phyloP scores from a whole-genome alignment of 2,113 vertebrate species.

The Tamias sibiricus region DNA sequence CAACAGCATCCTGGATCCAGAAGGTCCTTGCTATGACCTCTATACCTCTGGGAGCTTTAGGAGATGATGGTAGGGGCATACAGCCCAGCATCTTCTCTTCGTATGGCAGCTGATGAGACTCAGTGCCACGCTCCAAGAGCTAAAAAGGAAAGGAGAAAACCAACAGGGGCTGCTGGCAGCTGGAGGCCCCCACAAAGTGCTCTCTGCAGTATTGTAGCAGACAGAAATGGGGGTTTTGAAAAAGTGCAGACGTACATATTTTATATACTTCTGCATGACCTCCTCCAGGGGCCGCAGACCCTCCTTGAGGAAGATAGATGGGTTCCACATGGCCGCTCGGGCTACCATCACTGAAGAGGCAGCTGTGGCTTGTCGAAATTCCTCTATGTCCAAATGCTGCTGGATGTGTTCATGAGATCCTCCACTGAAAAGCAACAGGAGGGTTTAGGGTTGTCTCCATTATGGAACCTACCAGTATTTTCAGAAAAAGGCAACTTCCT shows the following conservation, averaged over 20 bases:
- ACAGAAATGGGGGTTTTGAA: conserved; percentile 17
- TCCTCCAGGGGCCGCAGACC: conserved; percentile 91
- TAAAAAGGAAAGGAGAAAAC: neutral
- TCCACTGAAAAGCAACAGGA: conserved; percentile 89
- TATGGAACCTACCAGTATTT: neutral
- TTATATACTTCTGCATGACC: conserved; percentile 95
- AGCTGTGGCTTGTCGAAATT: conserved; percentile 89
- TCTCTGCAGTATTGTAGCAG: neutral
- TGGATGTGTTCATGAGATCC: conserved; percentile 96
- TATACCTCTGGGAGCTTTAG: neutral
- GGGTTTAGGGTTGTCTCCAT: neutral
- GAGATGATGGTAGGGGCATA: neutral
- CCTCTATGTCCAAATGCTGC: conserved; percentile 89
- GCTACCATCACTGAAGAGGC: conserved; percentile 97
- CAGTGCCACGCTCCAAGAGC: neutral
- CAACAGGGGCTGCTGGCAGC: neutral
- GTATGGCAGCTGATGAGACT: neutral
- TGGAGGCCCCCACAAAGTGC: neutral
- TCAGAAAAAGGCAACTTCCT: conserved; percentile 2
- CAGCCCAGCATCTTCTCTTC: neutral
- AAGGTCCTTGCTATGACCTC: neutral
- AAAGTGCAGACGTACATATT: conserved; percentile 89
- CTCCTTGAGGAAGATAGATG: conserved; percentile 92
- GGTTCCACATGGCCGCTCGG: conserved; percentile 98
- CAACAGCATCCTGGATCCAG: neutral